phyloP scores from a whole-genome alignment of 2,797 vertebrate genomes.

The Varecia variegata region DNA sequence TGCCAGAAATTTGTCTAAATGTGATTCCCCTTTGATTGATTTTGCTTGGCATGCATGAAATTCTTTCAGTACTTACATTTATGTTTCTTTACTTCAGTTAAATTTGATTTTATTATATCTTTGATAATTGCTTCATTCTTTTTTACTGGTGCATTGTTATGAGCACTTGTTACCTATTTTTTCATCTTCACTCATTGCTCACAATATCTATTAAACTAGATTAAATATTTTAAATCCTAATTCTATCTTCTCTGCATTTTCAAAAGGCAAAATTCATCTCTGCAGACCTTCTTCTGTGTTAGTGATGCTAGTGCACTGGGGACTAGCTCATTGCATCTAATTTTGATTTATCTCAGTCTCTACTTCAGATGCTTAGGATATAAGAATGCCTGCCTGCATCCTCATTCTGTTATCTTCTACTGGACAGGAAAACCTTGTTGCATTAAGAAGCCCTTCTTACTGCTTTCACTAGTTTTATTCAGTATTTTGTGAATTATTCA shows the following conservation, averaged over 20 bases:
- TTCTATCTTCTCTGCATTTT: constrained; percentile 13
- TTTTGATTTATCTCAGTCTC: neutral
- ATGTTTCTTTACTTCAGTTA: neutral
- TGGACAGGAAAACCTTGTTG: neutral
- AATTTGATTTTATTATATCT: neutral
- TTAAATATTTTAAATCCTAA: neutral
- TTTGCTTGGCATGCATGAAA: neutral
- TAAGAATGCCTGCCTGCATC: neutral
- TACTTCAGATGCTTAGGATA: neutral
- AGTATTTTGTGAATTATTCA: neutral
- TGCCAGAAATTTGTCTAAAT: neutral
- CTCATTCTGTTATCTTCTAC: neutral
- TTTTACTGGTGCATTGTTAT: neutral
- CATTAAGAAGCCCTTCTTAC: neutral
- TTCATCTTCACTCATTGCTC: neutral
- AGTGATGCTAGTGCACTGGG: neutral
- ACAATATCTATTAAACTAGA: neutral
- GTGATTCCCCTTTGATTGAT: neutral
- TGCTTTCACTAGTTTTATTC: constrained; percentile 4
- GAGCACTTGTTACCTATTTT: neutral
- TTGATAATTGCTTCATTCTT: neutral
- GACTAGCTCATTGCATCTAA: neutral
- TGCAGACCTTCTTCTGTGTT: neutral
- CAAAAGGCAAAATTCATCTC: neutral
- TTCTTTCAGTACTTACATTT: neutral